Base-by-base conservation (phyloP, 1,140 invertebrate genomes). In the Bombus affinis region DNA sequence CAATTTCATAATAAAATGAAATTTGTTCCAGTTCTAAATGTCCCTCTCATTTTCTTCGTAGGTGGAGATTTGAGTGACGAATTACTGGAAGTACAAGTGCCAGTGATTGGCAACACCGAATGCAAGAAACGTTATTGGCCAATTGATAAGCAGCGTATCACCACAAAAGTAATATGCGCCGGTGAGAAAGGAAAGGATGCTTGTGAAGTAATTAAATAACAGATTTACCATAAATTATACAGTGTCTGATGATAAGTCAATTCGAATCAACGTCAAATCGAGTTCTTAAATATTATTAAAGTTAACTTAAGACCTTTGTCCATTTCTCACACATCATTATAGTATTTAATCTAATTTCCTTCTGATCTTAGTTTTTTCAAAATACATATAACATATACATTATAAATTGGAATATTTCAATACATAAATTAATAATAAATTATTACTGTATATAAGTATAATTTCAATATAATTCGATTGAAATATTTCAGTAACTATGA, bases 1-100 rank as follows among this genome's bases (percentile, higher is more conserved):
- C 66, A 72, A 81, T 53, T 53, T 35, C 12, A 72, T 86, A n/a
- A 37, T 0, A 22, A 35, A 22, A 66, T 32, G 13, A 66, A 15
- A 66, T 39, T 15, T 3, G 13, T 32, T 32, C 12, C 15, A n/a
- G 1, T 37, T 10, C 28, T n/a, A n/a, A 62, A 65, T 66, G 75
- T 65, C 13, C 1, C 10, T 39, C 32, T n/a, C 0, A 3, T 39
- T 12, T 53, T 15, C 2, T 89, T 93, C 87, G 90, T 75, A 97
- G 97, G 96, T 83, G 97, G 97, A 28, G 96, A 96, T 25, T 95
- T 96, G 6, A 96, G 97, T 57, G 92, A 93, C 1, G 92, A 92
- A 12, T 93, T 98, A 2, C 96, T 97, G 91, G 96, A 97, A 83
- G 94, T 97, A n/a, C 97, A 97, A 92, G 91, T 98, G 22, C 97